These are phyloP conservation scores for Psephotus haematonotus DNA, from an alignment of 2,113 vertebrate genomes.

Conservation along the genomic window DNA sequence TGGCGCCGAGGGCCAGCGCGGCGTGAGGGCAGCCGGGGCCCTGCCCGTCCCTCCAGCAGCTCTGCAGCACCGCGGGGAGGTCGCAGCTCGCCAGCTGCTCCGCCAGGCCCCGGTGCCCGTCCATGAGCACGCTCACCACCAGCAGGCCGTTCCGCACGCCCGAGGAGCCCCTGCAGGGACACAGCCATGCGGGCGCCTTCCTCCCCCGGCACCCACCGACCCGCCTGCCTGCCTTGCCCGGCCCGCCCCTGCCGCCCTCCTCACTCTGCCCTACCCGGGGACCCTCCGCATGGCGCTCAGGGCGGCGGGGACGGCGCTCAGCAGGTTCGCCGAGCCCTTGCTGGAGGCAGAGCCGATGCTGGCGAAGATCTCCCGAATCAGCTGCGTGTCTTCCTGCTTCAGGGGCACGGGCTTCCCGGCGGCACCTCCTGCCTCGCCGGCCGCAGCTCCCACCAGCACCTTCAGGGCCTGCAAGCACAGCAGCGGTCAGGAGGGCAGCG, in stretches of 20 bases:
- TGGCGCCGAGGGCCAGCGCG: conserved; percentile 80
- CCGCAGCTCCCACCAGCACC: conserved; percentile 87
- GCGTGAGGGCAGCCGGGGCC: conserved; percentile 62
- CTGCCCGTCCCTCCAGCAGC: conserved; percentile 71
- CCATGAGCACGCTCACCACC: conserved; percentile 86
- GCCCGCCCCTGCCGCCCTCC: background rate
- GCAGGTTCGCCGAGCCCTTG: conserved; percentile 79
- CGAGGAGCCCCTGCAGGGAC: conserved; percentile 76
- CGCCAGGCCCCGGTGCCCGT: conserved; percentile 85
- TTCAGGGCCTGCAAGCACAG: conserved; percentile 81
- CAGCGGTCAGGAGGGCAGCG: background rate
- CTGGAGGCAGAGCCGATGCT: conserved; percentile 92
- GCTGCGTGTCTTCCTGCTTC: conserved; percentile 82
- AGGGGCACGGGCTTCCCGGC: conserved; percentile 66
- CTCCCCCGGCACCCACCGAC: background rate
- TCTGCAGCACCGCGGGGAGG: conserved; percentile 77
- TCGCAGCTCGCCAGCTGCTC: conserved; percentile 84
- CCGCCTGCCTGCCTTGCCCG: background rate
- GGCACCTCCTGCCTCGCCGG: conserved; percentile 73
- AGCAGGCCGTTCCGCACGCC: conserved; percentile 87
- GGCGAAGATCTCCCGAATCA: conserved; percentile 94
- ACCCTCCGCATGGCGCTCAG: conserved; percentile 84
- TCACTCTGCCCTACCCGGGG: conserved; percentile 72
- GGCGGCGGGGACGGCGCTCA: conserved; percentile 83
- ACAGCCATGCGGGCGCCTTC: rapidly evolving